These are phyloP conservation scores for Drymodes brunneopygia DNA, from an alignment of 2,113 vertebrate species.

Conservation along the genomic window DNA sequence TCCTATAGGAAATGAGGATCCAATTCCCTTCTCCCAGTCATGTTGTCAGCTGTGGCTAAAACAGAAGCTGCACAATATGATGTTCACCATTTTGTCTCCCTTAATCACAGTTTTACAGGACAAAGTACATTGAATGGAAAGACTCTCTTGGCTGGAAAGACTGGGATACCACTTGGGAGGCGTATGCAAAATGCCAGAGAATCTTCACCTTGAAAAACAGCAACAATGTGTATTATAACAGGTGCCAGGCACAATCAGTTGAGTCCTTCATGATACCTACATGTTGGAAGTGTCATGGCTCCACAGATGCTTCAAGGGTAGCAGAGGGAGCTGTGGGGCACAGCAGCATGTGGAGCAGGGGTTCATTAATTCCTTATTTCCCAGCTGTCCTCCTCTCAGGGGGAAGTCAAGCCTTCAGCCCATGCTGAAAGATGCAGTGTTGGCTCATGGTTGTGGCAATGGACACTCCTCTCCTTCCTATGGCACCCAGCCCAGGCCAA, in stretches of 20 bases:
- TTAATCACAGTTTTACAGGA: slow-evolving; percentile 25
- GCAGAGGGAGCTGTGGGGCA: background rate
- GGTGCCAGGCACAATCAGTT: background rate
- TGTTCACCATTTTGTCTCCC: slow-evolving; percentile 4
- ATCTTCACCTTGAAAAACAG: slow-evolving; percentile 14
- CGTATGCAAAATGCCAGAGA: background rate
- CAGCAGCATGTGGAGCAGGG: background rate
- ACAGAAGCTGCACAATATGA: slow-evolving; percentile 43
- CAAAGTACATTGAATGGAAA: background rate
- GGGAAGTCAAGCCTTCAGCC: background rate
- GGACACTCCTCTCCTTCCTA: background rate
- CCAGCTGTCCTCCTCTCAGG: background rate
- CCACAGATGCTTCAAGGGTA: background rate
- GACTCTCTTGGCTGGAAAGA: background rate
- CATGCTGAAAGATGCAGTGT: background rate
- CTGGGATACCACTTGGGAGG: background rate
- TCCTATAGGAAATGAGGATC: slow-evolving; percentile 38
- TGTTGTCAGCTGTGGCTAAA: slow-evolving; percentile 39
- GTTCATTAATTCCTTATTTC: background rate
- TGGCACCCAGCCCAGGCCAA: background rate
- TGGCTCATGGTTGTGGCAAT: background rate
- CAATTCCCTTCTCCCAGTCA: slow-evolving; percentile 45
- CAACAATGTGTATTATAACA: background rate
- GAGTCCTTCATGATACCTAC: background rate
- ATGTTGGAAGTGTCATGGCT: rapidly evolving